A percentile compares a stretch with the other conserved stretches of the same genome.
Evolutionary conservation across 1,140 invertebrate genomes (phyloP).

Genomic region (Saxidomus purpurata): DNA sequence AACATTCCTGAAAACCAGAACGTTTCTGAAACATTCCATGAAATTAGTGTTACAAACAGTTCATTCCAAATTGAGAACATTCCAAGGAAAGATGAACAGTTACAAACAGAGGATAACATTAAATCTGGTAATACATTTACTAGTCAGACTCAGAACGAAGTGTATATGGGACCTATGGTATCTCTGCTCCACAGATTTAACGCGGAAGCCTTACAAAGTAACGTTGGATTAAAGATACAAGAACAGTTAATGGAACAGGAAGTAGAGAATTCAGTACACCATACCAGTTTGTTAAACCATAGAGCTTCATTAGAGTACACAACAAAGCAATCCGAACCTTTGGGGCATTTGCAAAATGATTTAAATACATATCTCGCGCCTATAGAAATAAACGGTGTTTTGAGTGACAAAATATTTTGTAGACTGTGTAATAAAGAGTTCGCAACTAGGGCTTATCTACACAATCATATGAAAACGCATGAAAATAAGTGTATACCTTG

Average conservation of each 20-base stretch:
- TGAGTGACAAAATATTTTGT: not conserved
- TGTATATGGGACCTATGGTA: conserved; percentile 23
- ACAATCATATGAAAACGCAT: conserved; percentile 11
- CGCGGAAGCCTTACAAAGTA: not conserved
- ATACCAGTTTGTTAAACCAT: not conserved
- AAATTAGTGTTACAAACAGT: not conserved
- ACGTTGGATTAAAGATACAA: not conserved
- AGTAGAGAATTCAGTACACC: not conserved
- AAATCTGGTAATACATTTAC: too few relatives aligned
- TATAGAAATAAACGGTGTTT: not conserved
- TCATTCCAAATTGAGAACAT: not conserved
- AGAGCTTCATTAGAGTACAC: not conserved
- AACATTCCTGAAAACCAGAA: not conserved
- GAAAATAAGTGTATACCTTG: conserved; percentile 6
- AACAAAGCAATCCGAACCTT: not conserved
- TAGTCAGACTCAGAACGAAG: not conserved
- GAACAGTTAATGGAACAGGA: not conserved
- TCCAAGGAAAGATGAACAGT: not conserved
- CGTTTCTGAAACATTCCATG: not conserved
- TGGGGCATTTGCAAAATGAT: not conserved
- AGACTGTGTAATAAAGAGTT: conserved; percentile 6
- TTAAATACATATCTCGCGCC: not conserved
- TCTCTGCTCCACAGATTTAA: conserved; percentile 27
- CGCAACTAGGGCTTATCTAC: not conserved
- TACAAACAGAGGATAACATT: too few relatives aligned